Evolutionary conservation across 2,113 vertebrate species (phyloP).

Genomic region (Chaetodon auriga): DNA sequence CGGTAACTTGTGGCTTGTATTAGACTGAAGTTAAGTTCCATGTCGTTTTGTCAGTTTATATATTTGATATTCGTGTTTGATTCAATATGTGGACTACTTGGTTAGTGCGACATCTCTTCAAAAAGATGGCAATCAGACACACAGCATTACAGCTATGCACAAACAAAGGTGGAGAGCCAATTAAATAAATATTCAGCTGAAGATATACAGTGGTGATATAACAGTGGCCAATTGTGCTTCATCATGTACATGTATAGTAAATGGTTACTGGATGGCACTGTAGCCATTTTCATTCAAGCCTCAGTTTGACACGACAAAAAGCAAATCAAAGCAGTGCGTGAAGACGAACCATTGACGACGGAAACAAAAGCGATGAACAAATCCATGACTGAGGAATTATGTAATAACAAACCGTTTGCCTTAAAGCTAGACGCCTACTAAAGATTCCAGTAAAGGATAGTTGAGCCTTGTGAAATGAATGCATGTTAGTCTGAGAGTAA

Average conservation of each 20-base stretch:
- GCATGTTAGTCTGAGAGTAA: neutral
- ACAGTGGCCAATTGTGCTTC: neutral
- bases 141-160: neutral
- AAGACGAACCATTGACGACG: slow-evolving; percentile 7
- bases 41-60: slow-evolving; percentile 1
- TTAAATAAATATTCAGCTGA: neutral
- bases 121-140: neutral
- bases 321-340: neutral
- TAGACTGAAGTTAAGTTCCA: neutral
- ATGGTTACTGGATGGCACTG: neutral
- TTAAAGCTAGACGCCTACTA: slow-evolving; percentile 52
- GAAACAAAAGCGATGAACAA: slow-evolving; percentile 33
- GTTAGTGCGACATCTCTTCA: neutral
- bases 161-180: neutral
- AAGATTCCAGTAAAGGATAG: slow-evolving; percentile 37
- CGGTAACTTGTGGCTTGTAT: slow-evolving; percentile 4
- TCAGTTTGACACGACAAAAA: slow-evolving; percentile 23
- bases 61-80: neutral
- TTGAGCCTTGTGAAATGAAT: slow-evolving; percentile 20
- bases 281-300: neutral
- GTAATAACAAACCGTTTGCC: slow-evolving; percentile 50
- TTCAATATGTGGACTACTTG: too few species aligned
- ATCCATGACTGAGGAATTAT: slow-evolving; percentile 44
- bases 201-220: neutral
- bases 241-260: neutral